Percentiles rank a stretch among this genome's conserved stretches.
Conservation (phyloP, 2,888 invertebrate genomes). For the Smittia aterrima region DNA sequence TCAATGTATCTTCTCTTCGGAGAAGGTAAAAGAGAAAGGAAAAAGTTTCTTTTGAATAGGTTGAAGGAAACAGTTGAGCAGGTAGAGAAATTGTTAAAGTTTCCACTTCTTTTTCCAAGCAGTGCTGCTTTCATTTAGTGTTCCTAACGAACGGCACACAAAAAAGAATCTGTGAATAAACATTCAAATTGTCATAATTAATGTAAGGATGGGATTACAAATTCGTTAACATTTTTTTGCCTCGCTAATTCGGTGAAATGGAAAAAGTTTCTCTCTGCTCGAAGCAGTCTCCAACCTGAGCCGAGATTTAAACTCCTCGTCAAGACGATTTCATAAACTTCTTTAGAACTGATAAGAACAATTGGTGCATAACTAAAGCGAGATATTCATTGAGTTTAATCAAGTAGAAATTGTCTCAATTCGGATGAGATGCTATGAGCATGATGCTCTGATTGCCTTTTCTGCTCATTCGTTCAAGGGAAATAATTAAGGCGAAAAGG, state of each 20-base stretch:
- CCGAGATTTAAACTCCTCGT: too few relatives aligned
- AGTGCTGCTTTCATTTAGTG: background rate
- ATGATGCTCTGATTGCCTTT: background rate
- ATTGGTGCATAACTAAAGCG: background rate
- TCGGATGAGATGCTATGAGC: background rate
- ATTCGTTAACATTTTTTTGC: background rate
- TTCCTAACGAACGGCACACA: background rate
- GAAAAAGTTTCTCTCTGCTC: background rate
- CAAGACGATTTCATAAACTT: too few relatives aligned
- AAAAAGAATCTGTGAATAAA: constrained; percentile 2
- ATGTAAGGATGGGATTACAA: background rate
- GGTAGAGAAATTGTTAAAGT: constrained; percentile 11
- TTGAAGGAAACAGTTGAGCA: background rate
- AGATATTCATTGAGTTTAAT: background rate
- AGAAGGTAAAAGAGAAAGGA: background rate
- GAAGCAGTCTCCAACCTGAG: too few relatives aligned
- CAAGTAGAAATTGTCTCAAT: background rate
- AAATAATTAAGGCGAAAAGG: background rate
- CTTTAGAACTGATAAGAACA: too few relatives aligned
- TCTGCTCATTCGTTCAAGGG: background rate
- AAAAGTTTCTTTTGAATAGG: background rate
- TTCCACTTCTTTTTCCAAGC: background rate
- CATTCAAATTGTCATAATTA: constrained; percentile 24
- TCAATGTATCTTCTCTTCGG: background rate
- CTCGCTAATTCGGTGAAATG: background rate